A percentile compares a stretch with the other conserved stretches of the same genome.
phyloP scores from a whole-genome alignment of 2,888 invertebrate genomes.

The Pharmacophagus antenor region DNA sequence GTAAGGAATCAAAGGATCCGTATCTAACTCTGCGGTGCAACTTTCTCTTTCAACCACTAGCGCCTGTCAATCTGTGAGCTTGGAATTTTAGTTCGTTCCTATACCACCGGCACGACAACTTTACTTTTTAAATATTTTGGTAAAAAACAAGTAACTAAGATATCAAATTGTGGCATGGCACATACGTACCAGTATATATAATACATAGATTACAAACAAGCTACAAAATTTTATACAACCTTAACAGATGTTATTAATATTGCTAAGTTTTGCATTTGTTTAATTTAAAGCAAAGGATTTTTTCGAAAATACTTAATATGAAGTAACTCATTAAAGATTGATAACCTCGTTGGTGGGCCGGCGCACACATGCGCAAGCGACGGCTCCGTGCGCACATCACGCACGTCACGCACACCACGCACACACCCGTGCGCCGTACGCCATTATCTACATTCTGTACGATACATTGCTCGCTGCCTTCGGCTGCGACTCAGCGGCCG shows the following conservation, averaged over 20 bases:
- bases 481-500: conserved; percentile 32
- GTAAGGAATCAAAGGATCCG: conserved; percentile 29
- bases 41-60: conserved; percentile 25
- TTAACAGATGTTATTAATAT: background rate
- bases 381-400: conserved; percentile 34
- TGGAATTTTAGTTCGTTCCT: conserved; percentile 18
- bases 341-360: conserved; percentile 67
- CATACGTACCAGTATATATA: background rate
- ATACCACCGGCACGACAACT: conserved; percentile 1
- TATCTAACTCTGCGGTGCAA: conserved; percentile 13
- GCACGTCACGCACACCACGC: conserved; percentile 36
- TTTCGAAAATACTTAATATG: conserved; percentile 51
- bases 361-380: conserved; percentile 45
- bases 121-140: background rate
- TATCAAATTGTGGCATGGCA: background rate
- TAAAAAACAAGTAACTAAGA: background rate
- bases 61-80: conserved; percentile 28
- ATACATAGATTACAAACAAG: background rate
- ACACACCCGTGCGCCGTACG: conserved; percentile 38
- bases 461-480: conserved; percentile 43
- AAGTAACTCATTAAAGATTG: conserved; percentile 65
- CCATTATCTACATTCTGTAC: conserved; percentile 45
- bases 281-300: conserved; percentile 47
- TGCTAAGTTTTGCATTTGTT: background rate
- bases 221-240: background rate